Base-by-base conservation (phyloP, 2,888 invertebrate species). In the Andrena marginata region DNA sequence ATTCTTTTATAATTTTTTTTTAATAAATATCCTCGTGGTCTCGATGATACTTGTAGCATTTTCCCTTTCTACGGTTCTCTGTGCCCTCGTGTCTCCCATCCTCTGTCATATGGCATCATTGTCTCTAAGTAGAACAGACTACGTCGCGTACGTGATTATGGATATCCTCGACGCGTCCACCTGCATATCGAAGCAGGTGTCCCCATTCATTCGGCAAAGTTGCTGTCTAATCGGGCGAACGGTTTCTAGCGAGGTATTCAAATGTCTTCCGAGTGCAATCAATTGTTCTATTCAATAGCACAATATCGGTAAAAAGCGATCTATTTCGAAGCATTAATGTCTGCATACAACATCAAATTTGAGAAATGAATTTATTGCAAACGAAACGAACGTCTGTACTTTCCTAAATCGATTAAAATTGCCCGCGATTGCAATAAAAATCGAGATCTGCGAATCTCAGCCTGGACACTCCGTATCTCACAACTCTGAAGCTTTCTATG, bases 161-260 rank as follows among this genome's bases (percentile, higher is more conserved):
- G 83, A 84, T 85, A 84, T 77, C 80, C 77, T 23, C 33, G 76
- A 64, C 80, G 72, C 69, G 72, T 80, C 68, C 80, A 72, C 75
- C 79, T 77, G 89, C 88, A 88, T 89, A 84, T 86, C 69, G 77
- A 75, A 85, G 75, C 85, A 85, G 80, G 74, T 86, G 88, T 86
- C 83, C 80, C 80, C 82, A 79, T 87, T 89, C 88, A 86, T 85
- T 84, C 79, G 75, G 23, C 68, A 49, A 77, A 81, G 69, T 80
- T 67, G 82, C 76, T 64, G 75, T 84, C 74, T 80, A 74, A 70
- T 51, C 77, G 75, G 70, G 74, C 74, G 62, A 79, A 80, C 69
- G 65, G 64, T 62, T 33, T 64, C 29, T 77, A 85, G 77, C 74
- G 69, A 84, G 48, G 77, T 82, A 84, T 80, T 80, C 75, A 63